Percentiles rank a stretch among this genome's conserved stretches.
phyloP scores from a whole-genome alignment of 2,797 vertebrate genomes.

The Sebastes vulpes region DNA sequence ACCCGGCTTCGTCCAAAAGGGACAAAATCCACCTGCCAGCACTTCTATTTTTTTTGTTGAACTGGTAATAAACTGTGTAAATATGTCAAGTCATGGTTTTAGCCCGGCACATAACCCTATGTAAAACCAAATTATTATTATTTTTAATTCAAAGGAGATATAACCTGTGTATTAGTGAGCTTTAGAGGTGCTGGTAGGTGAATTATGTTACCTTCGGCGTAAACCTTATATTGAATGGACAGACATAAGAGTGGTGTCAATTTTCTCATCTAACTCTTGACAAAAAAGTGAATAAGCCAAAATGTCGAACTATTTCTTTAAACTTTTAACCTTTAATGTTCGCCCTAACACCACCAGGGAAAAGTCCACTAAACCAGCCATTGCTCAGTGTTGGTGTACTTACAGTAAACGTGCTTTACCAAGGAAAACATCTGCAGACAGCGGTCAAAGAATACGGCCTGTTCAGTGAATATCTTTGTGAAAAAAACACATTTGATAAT shows the following conservation, averaged over 20 bases:
- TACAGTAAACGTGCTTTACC: constrained; percentile 27
- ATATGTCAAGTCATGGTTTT: background rate
- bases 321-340: constrained; percentile 17
- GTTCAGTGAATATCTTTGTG: constrained; percentile 31
- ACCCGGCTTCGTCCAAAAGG: background rate
- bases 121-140: background rate
- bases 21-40: background rate
- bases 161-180: background rate
- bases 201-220: background rate
- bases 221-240: background rate
- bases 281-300: background rate
- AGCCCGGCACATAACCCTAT: background rate
- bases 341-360: background rate
- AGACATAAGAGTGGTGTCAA: background rate
- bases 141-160: background rate
- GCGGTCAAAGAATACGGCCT: constrained; percentile 38
- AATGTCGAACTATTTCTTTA: constrained; percentile 6
- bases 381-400: constrained; percentile 15
- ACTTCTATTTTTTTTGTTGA: background rate
- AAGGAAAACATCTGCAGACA: constrained; percentile 29
- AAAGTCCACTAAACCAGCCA: constrained; percentile 5
- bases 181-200: background rate
- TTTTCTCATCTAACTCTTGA: background rate
- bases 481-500: constrained; percentile 3
- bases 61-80: background rate